A percentile compares a stretch with the other conserved stretches of the same genome.
Conservation (phyloP, 2,797 vertebrate species). For the Periparus ater region DNA sequence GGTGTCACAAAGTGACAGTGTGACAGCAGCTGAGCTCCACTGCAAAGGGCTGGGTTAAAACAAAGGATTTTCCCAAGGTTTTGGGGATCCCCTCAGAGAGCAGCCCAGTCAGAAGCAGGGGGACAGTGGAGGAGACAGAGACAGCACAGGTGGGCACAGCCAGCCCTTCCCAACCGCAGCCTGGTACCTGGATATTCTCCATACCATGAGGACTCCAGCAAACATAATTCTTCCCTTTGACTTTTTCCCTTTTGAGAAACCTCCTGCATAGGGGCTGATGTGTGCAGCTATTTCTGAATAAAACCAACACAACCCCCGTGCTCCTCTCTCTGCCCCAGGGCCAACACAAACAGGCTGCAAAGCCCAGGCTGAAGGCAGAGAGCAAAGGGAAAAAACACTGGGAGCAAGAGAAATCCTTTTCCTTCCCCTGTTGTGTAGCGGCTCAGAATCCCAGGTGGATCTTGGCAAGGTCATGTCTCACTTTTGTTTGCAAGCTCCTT, state of each 20-base stretch:
- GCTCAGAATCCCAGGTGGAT: not conserved
- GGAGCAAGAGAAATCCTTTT: not conserved
- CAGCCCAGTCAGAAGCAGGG: not conserved
- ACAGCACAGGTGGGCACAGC: not conserved
- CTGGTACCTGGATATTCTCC: not conserved
- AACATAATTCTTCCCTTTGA: not conserved
- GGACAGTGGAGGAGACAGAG: not conserved
- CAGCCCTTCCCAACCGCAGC: not conserved
- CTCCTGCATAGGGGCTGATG: not conserved
- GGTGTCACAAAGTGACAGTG: rapidly evolving
- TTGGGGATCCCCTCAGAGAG: not conserved
- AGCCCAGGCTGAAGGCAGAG: not conserved
- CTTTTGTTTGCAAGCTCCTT: not conserved
- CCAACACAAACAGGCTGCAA: not conserved
- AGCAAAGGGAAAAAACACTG: not conserved
- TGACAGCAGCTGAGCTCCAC: not conserved
- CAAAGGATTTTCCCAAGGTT: not conserved
- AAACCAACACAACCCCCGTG: not conserved
- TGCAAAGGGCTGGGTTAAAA: not conserved
- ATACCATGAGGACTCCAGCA: rapidly evolving
- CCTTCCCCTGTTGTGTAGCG: rapidly evolving
- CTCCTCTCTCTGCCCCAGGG: not conserved
- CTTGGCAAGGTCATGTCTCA: not conserved
- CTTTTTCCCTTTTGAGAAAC: not conserved
- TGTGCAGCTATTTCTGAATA: not conserved